These are phyloP conservation scores for Beris morrisii DNA, from an alignment of 2,888 invertebrate species.

Conservation along the genomic window DNA sequence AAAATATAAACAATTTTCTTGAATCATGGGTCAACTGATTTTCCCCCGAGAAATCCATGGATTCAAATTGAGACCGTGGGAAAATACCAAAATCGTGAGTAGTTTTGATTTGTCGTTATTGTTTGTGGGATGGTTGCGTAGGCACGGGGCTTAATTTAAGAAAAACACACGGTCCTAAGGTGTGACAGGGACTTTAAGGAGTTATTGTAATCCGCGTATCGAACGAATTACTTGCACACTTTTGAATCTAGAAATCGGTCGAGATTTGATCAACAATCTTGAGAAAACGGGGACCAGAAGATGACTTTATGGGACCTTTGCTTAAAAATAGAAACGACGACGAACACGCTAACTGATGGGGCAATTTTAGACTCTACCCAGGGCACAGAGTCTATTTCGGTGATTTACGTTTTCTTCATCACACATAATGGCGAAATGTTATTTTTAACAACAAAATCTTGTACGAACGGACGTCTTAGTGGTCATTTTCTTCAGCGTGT, in stretches of 20 bases:
- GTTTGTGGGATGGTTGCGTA: too few relatives aligned
- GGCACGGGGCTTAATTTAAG: too few relatives aligned
- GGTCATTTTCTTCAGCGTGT: conserved; percentile 24
- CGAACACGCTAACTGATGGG: conserved; percentile 31
- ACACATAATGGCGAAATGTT: conserved; percentile 14
- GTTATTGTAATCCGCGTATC: too few relatives aligned
- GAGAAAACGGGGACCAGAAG: neutral
- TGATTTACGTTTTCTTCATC: conserved; percentile 37
- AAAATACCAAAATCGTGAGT: conserved; percentile 4
- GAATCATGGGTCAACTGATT: conserved; percentile 20
- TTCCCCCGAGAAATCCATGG: neutral
- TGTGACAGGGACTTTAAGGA: too few relatives aligned
- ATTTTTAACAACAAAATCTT: conserved; percentile 28
- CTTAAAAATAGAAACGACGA: conserved; percentile 34
- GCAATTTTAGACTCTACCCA: conserved; percentile 37
- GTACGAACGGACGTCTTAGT: conserved; percentile 4
- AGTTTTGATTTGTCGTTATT: neutral
- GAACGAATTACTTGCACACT: too few relatives aligned
- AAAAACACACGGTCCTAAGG: too few relatives aligned
- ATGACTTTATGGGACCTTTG: conserved; percentile 36
- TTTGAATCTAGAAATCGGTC: too few relatives aligned
- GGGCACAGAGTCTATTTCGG: conserved; percentile 38
- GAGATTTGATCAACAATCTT: too few relatives aligned
- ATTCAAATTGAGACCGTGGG: conserved; percentile 18
- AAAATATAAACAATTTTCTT: conserved; percentile 33